These are phyloP conservation scores for Lucifuga dentata DNA, from an alignment of 2,113 vertebrate species.

Conservation along the genomic window DNA sequence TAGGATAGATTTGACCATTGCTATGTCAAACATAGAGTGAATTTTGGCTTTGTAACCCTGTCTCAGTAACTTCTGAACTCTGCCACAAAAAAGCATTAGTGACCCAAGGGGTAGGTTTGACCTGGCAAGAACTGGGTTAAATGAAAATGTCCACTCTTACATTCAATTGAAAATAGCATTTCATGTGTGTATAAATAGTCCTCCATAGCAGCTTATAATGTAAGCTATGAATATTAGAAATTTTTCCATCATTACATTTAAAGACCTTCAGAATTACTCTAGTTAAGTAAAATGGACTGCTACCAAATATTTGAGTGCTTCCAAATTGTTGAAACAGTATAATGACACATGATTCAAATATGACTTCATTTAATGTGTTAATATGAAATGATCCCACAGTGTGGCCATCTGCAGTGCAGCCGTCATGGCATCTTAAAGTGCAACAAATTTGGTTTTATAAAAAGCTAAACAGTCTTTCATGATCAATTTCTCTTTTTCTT, in stretches of 20 bases:
- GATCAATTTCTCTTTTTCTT: slow-evolving; percentile 59
- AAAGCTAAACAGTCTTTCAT: slow-evolving; percentile 60
- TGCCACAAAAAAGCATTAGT: background rate
- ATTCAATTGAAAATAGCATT: background rate
- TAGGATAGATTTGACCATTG: slow-evolving; percentile 27
- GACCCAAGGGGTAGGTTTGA: background rate
- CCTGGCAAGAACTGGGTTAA: slow-evolving; percentile 4
- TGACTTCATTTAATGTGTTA: slow-evolving; percentile 46
- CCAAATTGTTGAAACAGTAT: slow-evolving; percentile 14
- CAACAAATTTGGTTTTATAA: slow-evolving; percentile 59
- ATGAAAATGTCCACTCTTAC: slow-evolving; percentile 2
- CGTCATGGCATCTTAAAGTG: slow-evolving; percentile 51
- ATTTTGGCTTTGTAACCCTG: slow-evolving; percentile 37
- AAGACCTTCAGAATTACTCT: slow-evolving; percentile 25
- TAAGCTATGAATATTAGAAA: too few species aligned
- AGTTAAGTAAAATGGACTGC: slow-evolving; percentile 23
- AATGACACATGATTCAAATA: slow-evolving; percentile 38
- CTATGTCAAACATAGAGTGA: slow-evolving; percentile 26
- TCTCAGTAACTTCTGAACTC: slow-evolving; percentile 32
- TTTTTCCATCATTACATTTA: slow-evolving; percentile 13
- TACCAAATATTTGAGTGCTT: slow-evolving; percentile 14
- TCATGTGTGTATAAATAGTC: background rate
- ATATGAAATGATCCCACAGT: slow-evolving; percentile 40
- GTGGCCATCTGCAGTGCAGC: slow-evolving; percentile 42
- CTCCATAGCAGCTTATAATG: too few species aligned